A percentile compares a stretch with the other conserved stretches of the same genome.
Evolutionary conservation across 2,797 vertebrate species (phyloP).

Genomic region (Rhincodon typus): DNA sequence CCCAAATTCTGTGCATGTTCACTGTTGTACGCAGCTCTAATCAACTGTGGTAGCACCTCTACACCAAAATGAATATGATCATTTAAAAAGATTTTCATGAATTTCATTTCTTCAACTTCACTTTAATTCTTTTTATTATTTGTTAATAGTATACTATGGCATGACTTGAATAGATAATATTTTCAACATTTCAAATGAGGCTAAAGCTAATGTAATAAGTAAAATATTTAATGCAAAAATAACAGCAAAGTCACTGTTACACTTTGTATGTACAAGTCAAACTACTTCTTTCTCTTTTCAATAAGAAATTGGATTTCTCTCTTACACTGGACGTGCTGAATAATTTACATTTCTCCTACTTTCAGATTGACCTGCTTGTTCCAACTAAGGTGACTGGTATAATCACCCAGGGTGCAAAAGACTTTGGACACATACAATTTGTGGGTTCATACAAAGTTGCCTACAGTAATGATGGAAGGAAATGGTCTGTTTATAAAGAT

Average conservation of each 20-base stretch:
- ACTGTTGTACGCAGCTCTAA: neutral
- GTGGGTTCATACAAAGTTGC: constrained; percentile 97
- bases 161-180: neutral
- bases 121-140: neutral
- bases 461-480: constrained; percentile 84
- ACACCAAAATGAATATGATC: neutral
- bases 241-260: neutral
- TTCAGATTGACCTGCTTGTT: constrained; percentile 79
- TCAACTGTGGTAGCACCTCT: neutral
- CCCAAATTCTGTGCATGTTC: neutral
- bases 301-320: neutral
- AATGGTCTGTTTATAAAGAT: constrained; percentile 88
- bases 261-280: neutral
- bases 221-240: neutral
- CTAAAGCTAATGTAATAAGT: neutral
- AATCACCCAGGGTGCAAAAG: constrained; percentile 97
- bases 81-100: neutral
- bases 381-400: constrained; percentile 92
- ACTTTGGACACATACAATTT: constrained; percentile 95
- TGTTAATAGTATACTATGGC: neutral
- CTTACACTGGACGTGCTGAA: constrained; percentile 20
- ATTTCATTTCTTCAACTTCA: neutral
- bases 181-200: neutral
- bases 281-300: neutral
- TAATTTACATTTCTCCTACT: neutral